phyloP scores from a whole-genome alignment of 2,113 vertebrate genomes.

The Crocuta crocuta region DNA sequence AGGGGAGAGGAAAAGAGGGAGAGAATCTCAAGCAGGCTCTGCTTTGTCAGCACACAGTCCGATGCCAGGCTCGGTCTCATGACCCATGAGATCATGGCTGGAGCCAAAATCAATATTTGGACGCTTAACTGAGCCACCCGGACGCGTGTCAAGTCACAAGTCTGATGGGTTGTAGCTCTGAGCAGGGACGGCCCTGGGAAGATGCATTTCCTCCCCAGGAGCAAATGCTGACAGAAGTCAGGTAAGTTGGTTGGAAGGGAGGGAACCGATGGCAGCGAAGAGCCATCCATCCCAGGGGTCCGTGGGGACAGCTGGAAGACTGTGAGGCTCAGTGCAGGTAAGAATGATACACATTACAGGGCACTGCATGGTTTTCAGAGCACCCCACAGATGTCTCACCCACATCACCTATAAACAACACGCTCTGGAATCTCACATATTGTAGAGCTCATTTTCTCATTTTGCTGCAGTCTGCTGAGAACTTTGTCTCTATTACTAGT shows the following conservation, averaged over 20 bases:
- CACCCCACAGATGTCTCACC: neutral
- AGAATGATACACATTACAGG: accelerated
- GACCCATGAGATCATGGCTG: too few relatives aligned
- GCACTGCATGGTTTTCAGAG: neutral
- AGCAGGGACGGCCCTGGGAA: neutral
- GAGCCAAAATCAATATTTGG: too few relatives aligned
- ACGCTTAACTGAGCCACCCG: too few relatives aligned
- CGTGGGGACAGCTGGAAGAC: too few relatives aligned
- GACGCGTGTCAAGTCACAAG: neutral
- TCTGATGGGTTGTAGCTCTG: neutral
- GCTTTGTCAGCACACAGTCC: too few relatives aligned
- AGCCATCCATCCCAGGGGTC: too few relatives aligned
- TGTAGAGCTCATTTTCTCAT: neutral
- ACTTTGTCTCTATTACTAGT: neutral
- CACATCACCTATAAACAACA: neutral
- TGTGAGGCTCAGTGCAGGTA: neutral
- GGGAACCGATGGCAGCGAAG: accelerated
- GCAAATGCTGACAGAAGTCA: neutral
- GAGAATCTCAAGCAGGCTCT: too few relatives aligned
- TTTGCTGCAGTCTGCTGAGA: neutral
- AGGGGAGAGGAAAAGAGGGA: too few relatives aligned
- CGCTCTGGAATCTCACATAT: accelerated
- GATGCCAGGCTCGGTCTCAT: too few relatives aligned
- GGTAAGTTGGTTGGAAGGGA: neutral
- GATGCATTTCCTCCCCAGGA: neutral